Percentiles rank a stretch among this genome's conserved stretches.
These are phyloP conservation scores for Orycteropus afer DNA, from an alignment of 2,113 vertebrate species.

Conservation along the genomic window DNA sequence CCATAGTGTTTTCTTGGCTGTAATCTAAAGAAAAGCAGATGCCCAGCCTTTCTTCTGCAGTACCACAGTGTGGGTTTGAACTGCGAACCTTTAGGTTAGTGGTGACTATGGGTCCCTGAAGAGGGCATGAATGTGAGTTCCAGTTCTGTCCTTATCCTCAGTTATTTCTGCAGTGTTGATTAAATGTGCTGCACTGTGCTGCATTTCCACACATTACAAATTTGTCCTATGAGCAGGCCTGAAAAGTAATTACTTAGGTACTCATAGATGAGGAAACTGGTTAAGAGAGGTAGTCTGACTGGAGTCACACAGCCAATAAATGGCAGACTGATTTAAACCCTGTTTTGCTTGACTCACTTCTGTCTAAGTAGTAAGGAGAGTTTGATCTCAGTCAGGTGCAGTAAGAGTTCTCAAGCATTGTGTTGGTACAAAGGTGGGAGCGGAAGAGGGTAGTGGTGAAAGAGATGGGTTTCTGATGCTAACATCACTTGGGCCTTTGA, in stretches of 20 bases:
- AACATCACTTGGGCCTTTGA: not conserved
- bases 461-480: not conserved
- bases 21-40: not conserved
- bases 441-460: not conserved
- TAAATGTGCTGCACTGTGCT: not conserved
- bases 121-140: no score
- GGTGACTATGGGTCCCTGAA: not conserved
- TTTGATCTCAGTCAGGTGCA: not conserved
- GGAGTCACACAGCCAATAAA: not conserved
- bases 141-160: not conserved
- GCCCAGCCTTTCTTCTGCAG: not conserved
- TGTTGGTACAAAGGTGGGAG: not conserved
- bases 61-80: not conserved
- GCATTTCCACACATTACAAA: not conserved
- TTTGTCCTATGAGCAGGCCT: not conserved
- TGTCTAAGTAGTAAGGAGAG: not conserved
- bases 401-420: not conserved
- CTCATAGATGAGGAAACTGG: not conserved
- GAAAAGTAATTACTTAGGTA: not conserved
- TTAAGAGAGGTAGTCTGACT: not conserved
- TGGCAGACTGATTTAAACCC: not conserved
- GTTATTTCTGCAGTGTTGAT: not conserved
- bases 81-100: not conserved
- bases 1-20: not conserved
- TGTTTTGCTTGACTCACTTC: not conserved